Percentiles rank a stretch among this genome's conserved stretches.
Evolutionary conservation across 1,140 invertebrate species (phyloP).

Genomic region (Cecropterus lyciades): DNA sequence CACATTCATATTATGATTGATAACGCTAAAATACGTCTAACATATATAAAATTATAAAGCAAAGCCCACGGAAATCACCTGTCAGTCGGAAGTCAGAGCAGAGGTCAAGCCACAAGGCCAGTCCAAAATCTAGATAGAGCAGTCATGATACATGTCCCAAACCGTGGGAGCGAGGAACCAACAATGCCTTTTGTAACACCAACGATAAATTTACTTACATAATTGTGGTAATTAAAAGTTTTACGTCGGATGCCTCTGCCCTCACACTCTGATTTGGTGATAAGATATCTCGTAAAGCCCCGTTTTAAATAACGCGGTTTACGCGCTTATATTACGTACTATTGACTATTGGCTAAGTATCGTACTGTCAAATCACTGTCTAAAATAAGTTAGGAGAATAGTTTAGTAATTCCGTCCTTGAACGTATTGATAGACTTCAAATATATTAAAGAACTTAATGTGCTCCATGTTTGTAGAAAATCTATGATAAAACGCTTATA

Average conservation of each 20-base stretch:
- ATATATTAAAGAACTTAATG: no score
- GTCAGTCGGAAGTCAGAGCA: constrained; percentile 32
- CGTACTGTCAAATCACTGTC: no score
- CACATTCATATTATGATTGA: constrained; percentile 4
- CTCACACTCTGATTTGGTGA: constrained; percentile 28
- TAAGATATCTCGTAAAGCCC: constrained; percentile 8
- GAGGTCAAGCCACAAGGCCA: constrained; percentile 32
- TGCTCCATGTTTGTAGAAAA: no score
- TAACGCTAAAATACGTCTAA: background rate
- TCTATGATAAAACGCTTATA: no score
- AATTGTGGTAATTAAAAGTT: constrained; percentile 43
- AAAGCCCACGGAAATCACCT: constrained; percentile 26
- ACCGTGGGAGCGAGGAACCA: constrained; percentile 23
- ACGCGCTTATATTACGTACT: background rate
- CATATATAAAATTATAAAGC: background rate
- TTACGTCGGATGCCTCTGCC: constrained; percentile 33
- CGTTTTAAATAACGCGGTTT: background rate
- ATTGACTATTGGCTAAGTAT: no score
- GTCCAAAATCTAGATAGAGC: constrained; percentile 32
- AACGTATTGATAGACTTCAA: no score
- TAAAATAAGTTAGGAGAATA: no score
- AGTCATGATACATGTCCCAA: constrained; percentile 29
- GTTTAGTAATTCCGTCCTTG: no score
- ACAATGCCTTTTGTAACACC: constrained; percentile 39
- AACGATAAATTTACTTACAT: constrained; percentile 42